Evolutionary conservation across 2,797 vertebrate species (phyloP).

Genomic region (Pseudocheirus occidentalis): DNA sequence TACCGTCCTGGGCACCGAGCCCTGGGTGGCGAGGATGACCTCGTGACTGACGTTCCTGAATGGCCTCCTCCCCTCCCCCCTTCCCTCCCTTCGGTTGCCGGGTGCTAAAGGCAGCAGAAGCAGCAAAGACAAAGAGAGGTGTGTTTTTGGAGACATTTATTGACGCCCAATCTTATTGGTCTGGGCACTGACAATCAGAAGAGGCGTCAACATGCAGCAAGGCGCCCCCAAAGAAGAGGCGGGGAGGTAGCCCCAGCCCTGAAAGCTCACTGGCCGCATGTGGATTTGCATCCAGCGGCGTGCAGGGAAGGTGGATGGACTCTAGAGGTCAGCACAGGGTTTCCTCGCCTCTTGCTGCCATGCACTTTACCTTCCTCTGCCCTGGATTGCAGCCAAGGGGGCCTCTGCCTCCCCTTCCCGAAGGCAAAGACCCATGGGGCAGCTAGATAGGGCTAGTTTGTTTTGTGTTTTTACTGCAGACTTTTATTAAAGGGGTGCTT

Average conservation of each 20-base stretch:
- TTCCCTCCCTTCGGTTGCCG: not conserved
- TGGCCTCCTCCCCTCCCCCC: constrained; percentile 7
- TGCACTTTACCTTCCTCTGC: constrained; percentile 10
- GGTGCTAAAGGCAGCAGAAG: not conserved
- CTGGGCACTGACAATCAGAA: constrained; percentile 74
- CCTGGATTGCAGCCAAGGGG: constrained; percentile 20
- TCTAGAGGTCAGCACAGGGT: not conserved
- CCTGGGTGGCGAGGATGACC: constrained; percentile 89
- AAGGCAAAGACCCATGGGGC: constrained; percentile 62
- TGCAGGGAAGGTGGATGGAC: not conserved
- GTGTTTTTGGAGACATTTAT: constrained; percentile 75
- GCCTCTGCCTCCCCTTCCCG: constrained; percentile 23
- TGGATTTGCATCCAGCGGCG: not conserved
- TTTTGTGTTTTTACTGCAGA: constrained; percentile 35
- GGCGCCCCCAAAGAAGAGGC: constrained; percentile 30
- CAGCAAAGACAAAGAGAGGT: not conserved
- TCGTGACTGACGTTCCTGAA: constrained; percentile 94
- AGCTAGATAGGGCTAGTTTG: constrained; percentile 69
- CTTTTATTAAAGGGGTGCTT: constrained; percentile 70
- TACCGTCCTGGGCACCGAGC: constrained; percentile 89
- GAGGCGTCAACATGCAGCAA: constrained; percentile 76
- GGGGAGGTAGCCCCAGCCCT: constrained; percentile 44
- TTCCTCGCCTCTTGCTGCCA: not conserved
- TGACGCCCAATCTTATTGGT: constrained; percentile 74
- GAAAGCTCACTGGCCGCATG: not conserved